Evolutionary conservation across 1,140 invertebrate species (phyloP).

Genomic region (Penaeus vannamei): DNA sequence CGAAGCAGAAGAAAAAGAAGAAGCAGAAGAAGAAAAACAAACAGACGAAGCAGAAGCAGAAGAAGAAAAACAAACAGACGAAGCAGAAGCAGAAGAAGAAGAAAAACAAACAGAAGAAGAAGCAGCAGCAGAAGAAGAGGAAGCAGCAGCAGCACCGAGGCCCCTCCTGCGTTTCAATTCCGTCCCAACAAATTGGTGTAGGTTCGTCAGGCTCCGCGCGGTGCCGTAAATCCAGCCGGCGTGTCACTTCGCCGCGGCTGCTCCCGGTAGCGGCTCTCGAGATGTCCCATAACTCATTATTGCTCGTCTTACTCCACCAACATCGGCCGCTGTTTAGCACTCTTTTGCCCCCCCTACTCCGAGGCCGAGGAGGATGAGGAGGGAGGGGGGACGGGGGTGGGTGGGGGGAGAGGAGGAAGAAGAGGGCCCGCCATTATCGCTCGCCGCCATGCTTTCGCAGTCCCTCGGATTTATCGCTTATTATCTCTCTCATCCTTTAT

Average conservation of each 20-base stretch:
- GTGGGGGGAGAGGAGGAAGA: no score
- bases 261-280: slow-evolving; percentile 14
- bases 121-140: neutral
- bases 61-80: no score
- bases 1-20: neutral
- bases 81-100: neutral
- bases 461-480: no score
- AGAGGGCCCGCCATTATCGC: no score
- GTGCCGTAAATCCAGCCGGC: slow-evolving; percentile 41
- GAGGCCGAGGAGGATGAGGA: neutral
- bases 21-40: neutral
- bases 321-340: neutral
- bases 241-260: slow-evolving; percentile 27
- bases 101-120: neutral
- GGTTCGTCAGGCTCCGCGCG: slow-evolving; percentile 37
- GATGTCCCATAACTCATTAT: slow-evolving; percentile 28
- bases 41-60: no score
- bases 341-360: neutral
- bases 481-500: no score
- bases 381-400: no score
- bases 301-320: neutral
- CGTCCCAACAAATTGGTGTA: slow-evolving; percentile 42
- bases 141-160: neutral
- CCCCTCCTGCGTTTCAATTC: slow-evolving; percentile 53
- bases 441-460: no score